A percentile compares a stretch with the other conserved stretches of the same genome.
Conservation (phyloP, 1,140 invertebrate species). For the Metaphire vulgaris region DNA sequence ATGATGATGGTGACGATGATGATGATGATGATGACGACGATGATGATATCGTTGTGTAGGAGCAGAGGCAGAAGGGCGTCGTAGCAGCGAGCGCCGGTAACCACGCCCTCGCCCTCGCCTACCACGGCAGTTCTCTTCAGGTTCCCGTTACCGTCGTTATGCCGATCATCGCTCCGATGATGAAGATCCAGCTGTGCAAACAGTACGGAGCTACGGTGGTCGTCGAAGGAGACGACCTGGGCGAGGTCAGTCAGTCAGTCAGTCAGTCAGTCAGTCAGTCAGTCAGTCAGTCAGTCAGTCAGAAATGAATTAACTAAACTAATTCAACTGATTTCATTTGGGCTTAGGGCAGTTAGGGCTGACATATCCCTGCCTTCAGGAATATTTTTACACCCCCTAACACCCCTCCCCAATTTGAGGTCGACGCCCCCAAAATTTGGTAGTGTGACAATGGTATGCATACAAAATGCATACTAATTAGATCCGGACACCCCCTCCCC, state of each 20-base stretch:
- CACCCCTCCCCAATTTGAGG: no score
- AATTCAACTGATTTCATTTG: no score
- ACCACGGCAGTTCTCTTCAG: slow-evolving; percentile 72
- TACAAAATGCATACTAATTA: no score
- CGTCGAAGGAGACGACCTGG: slow-evolving; percentile 75
- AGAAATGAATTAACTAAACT: neutral
- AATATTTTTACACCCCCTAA: no score
- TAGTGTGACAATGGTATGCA: no score
- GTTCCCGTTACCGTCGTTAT: slow-evolving; percentile 87
- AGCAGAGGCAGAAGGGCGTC: slow-evolving; percentile 69
- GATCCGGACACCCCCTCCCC: no score
- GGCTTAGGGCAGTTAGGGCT: no score
- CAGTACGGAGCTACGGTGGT: slow-evolving; percentile 77
- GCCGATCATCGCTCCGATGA: slow-evolving; percentile 66
- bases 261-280: neutral
- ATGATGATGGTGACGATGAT: neutral
- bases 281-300: neutral
- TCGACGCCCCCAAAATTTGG: no score
- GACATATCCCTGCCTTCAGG: no score
- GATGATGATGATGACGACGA: neutral
- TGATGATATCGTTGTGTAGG: slow-evolving; percentile 51
- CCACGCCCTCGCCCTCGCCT: slow-evolving; percentile 79
- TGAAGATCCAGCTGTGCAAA: slow-evolving; percentile 83
- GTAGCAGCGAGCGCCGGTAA: slow-evolving; percentile 88
- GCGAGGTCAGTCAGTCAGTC: slow-evolving; percentile 55